A percentile compares a stretch with the other conserved stretches of the same genome.
Conservation (phyloP, 1,140 invertebrate species). For the Branchinecta lynchi region DNA sequence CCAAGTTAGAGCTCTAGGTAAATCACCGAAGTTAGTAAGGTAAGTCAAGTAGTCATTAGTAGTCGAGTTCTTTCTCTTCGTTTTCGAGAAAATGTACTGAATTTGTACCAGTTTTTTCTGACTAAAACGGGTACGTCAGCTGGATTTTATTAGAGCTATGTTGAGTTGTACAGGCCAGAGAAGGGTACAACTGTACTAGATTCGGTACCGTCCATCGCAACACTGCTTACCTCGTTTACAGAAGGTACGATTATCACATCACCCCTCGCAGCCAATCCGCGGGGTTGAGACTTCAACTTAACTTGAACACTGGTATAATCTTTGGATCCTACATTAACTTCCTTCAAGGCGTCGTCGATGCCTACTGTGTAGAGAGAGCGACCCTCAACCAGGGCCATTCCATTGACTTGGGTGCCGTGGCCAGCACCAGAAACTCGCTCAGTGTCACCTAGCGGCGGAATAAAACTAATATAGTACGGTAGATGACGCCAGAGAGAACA, state of each 20-base stretch:
- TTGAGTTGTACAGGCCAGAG: too few species aligned
- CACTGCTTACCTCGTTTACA: conserved; percentile 60
- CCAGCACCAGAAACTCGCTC: conserved; percentile 61
- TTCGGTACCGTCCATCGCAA: too few species aligned
- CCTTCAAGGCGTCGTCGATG: conserved; percentile 72
- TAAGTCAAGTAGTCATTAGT: too few species aligned
- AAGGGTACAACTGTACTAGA: too few species aligned
- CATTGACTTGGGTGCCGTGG: conserved; percentile 88
- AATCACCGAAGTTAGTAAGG: too few species aligned
- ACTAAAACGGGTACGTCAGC: too few species aligned
- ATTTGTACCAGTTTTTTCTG: too few species aligned
- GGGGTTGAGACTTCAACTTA: conserved; percentile 74
- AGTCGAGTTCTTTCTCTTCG: too few species aligned
- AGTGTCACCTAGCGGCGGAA: conserved; percentile 42
- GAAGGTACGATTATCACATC: conserved; percentile 58
- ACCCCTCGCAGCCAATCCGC: conserved; percentile 56
- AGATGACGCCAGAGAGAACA: too few species aligned
- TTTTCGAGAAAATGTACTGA: too few species aligned
- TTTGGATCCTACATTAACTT: conserved; percentile 46
- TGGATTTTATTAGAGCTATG: too few species aligned
- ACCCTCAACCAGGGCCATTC: conserved; percentile 54
- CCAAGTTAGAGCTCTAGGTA: too few species aligned
- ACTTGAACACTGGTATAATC: conserved; percentile 45
- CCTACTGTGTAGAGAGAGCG: conserved; percentile 61
- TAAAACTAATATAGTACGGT: neutral